These are phyloP conservation scores for Tyria jacobaeae DNA, from an alignment of 2,888 invertebrate species.

Conservation along the genomic window DNA sequence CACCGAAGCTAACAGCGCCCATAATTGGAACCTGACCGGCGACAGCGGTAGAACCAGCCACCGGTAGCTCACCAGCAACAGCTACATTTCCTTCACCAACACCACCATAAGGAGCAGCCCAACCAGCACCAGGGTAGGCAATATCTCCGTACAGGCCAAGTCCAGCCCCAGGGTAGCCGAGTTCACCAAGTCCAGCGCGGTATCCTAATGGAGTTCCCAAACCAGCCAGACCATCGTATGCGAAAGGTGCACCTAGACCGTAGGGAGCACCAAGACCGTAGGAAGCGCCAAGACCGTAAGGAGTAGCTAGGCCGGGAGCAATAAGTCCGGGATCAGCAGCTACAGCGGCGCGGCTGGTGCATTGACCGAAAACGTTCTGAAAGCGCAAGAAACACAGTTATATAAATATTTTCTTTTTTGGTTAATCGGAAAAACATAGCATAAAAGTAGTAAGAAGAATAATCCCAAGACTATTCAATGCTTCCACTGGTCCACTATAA, in stretches of 20 bases:
- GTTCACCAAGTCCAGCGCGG: no score
- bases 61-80: slow-evolving; percentile 36
- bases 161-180: no score
- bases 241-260: not conserved
- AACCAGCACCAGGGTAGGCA: no score
- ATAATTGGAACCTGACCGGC: slow-evolving; percentile 37
- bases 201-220: no score
- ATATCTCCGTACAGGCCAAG: no score
- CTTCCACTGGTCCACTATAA: no score
- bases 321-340: slow-evolving; percentile 21
- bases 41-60: slow-evolving; percentile 27
- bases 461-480: no score
- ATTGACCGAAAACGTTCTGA: slow-evolving; percentile 40
- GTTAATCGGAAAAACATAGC: not conserved
- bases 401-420: no score
- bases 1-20: slow-evolving; percentile 28
- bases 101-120: slow-evolving; percentile 18
- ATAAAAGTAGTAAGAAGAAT: not conserved
- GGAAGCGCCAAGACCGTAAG: slow-evolving; percentile 13
- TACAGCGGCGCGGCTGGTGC: slow-evolving; percentile 31
- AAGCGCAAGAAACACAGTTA: not conserved
- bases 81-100: slow-evolving; percentile 37
- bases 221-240: not conserved
- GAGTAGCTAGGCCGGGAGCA: not conserved
- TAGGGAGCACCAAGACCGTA: slow-evolving; percentile 1